Percentiles rank a stretch among this genome's conserved stretches.
Conservation (phyloP, 2,797 vertebrate species). For the Heliangelus exortis region DNA sequence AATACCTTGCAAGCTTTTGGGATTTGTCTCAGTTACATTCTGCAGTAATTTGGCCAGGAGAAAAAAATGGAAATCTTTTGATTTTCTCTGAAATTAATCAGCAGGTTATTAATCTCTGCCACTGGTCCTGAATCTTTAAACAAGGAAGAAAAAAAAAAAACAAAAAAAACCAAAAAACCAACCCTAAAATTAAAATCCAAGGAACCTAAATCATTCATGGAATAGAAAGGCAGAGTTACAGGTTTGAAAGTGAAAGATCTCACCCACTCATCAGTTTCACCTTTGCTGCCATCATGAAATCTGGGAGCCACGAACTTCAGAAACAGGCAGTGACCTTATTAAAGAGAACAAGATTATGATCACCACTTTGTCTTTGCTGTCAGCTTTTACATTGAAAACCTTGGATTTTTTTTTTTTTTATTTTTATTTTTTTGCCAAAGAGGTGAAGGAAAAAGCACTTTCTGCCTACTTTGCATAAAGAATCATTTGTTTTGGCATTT, state of each 20-base stretch:
- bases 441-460: not conserved
- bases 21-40: not conserved
- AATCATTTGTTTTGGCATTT: not conserved
- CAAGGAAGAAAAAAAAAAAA: not conserved
- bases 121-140: conserved; percentile 20
- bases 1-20: not conserved
- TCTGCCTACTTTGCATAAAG: not conserved
- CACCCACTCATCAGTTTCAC: not conserved
- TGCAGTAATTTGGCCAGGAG: not conserved
- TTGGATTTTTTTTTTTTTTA: not conserved
- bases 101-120: not conserved
- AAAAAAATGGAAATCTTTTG: not conserved
- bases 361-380: not conserved
- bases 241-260: not conserved
- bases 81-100: not conserved
- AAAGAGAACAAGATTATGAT: not conserved
- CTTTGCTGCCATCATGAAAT: not conserved
- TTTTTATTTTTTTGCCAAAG: not conserved
- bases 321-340: not conserved
- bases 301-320: not conserved
- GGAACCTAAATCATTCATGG: conserved; percentile 5
- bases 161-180: not conserved
- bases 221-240: not conserved
- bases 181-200: not conserved
- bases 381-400: not conserved